Conservation (phyloP, 1,140 invertebrate genomes). For the Nephila pilipes region DNA sequence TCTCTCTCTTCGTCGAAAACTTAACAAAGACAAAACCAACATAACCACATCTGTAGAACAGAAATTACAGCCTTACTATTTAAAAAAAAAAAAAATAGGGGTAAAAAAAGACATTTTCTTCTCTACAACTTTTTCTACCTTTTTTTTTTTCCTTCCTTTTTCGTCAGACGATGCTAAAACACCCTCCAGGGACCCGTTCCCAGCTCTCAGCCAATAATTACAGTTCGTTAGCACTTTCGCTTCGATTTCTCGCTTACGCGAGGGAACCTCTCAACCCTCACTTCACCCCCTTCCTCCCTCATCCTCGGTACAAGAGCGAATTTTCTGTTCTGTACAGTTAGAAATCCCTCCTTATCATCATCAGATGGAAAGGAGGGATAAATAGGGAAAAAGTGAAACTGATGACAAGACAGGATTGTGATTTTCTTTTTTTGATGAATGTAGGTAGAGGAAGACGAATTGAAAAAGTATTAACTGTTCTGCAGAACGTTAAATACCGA, state of each 20-base stretch:
- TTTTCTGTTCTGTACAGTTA: background rate
- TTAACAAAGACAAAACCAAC: background rate
- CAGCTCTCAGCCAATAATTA: constrained; percentile 58
- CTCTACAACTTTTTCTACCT: background rate
- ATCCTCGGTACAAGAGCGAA: background rate
- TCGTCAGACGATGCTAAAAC: constrained; percentile 5
- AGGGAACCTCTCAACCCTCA: background rate
- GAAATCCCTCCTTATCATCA: background rate
- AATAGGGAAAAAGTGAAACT: background rate
- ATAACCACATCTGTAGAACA: background rate
- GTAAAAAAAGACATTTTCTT: background rate
- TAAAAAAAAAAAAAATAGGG: background rate
- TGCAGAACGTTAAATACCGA: no score
- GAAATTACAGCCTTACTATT: background rate
- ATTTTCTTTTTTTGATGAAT: background rate
- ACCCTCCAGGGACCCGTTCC: constrained; percentile 48
- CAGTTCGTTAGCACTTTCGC: constrained; percentile 69
- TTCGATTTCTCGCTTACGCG: constrained; percentile 53
- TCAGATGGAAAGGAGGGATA: background rate
- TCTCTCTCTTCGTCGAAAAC: background rate
- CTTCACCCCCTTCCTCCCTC: background rate
- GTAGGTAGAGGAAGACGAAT: background rate
- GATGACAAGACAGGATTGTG: background rate
- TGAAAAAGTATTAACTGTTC: no score
- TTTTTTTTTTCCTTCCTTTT: background rate